Evolutionary conservation across 2,888 invertebrate species (phyloP), one percentile per base, ranked within the genome.

Genomic region (Bugulina stolonifera): DNA sequence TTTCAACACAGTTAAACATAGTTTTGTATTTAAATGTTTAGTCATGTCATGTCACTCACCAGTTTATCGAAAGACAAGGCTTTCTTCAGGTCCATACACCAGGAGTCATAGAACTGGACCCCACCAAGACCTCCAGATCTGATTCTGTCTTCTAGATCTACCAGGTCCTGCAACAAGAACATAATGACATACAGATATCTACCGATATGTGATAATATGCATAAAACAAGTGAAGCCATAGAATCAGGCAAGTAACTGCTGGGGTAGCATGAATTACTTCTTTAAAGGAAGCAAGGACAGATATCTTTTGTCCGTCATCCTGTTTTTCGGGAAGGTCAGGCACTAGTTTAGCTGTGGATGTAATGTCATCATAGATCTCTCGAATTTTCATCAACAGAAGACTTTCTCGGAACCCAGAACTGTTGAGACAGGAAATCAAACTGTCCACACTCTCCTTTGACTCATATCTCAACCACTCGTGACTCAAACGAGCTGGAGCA

Each of bases 51-150:
- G 27, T 14, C 14, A 74, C 78, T 77, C 74, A 82, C 82, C 77
- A 85, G 73, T 25, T 78, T 77, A 55, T 77, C 64, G 27, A 83
- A 72, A 35, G 78, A 76, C 18, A 73, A 75, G 3, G 83, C 77
- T n/a, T 78, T 76, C 57, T 77, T 74, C 23, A 85, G 76, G 55
- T 76, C 76, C 18, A 75, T 73, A 72, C 79, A 79, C 83, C 83
- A 85, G 1, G 75, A 73, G 0, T 77, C 77, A 72, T 79, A 81
- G 64, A 82, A 77, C 14, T 78, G 77, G 2, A 85, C 84, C 3
- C 84, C 84, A 1, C 85, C 85, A 0, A 85, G 78, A 35, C 84
- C 82, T 22, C 85, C 85, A 73, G 81, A 81, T 0, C 79, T 75
- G 43, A 85, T 75, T 69, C 81, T 76, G 69, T 78, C 73, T 75